phyloP scores from a whole-genome alignment of 2,113 vertebrate species.

The Lamprologus speciosus region DNA sequence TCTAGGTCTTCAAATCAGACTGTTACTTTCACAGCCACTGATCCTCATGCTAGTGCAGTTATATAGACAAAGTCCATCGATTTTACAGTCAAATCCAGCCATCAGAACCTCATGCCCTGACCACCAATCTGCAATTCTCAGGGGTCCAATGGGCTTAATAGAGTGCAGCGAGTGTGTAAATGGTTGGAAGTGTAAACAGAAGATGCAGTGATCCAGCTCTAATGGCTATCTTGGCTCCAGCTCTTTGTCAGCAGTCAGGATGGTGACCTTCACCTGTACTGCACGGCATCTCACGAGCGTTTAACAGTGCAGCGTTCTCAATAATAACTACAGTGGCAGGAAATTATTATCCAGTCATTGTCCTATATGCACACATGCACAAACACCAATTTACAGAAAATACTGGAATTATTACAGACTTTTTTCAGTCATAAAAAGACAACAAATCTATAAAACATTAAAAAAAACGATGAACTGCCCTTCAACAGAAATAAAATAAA shows the following conservation, averaged over 20 bases:
- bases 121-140: slow-evolving; percentile 20
- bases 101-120: slow-evolving; percentile 7
- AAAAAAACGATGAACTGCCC: not conserved
- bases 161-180: slow-evolving; percentile 39
- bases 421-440: not conserved
- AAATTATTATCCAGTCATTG: not conserved
- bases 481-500: not conserved
- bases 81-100: slow-evolving; percentile 37
- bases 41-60: not conserved
- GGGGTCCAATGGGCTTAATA: slow-evolving; percentile 11
- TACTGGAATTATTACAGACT: not conserved
- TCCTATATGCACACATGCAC: not conserved
- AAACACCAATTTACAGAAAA: not conserved
- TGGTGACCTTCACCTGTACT: slow-evolving; percentile 8
- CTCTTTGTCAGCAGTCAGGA: slow-evolving; percentile 10
- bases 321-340: slow-evolving; percentile 4
- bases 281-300: not conserved
- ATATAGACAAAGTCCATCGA: slow-evolving; percentile 29
- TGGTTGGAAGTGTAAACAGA: slow-evolving; percentile 34
- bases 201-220: slow-evolving; percentile 13
- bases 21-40: not conserved
- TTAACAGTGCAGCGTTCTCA: not conserved
- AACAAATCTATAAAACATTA: not conserved
- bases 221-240: slow-evolving; percentile 17
- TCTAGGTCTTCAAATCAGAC: not conserved